A percentile compares a stretch with the other conserved stretches of the same genome.
These are phyloP conservation scores for Philopedon plagiatum DNA, from an alignment of 2,888 invertebrate species.

Conservation along the genomic window DNA sequence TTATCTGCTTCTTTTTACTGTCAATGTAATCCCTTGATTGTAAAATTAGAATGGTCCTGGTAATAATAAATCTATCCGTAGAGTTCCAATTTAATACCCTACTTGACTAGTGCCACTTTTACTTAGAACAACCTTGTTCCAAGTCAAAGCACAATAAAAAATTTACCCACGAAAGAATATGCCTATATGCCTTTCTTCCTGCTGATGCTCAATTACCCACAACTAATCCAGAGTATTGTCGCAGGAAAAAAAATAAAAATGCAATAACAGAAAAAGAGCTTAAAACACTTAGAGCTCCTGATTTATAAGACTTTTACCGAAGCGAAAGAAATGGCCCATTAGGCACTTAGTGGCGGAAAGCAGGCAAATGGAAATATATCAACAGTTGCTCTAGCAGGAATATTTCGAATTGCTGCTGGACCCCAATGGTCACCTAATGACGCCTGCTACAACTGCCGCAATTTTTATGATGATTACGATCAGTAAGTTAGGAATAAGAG, in stretches of 20 bases:
- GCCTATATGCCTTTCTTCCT: too few species aligned
- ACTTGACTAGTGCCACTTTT: too few species aligned
- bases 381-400: conserved; percentile 53
- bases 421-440: conserved; percentile 65
- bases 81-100: too few species aligned
- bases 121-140: too few species aligned
- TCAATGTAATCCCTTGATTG: too few species aligned
- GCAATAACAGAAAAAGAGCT: conserved; percentile 38
- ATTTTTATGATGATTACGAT: conserved; percentile 39
- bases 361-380: conserved; percentile 62
- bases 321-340: conserved; percentile 68
- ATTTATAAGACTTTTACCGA: conserved; percentile 60
- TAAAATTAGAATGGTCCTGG: too few species aligned
- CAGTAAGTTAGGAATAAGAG: conserved; percentile 17
- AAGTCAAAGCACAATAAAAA: too few species aligned
- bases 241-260: conserved; percentile 19
- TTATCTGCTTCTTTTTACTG: too few species aligned
- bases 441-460: conserved; percentile 53
- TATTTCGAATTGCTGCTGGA: conserved; percentile 58
- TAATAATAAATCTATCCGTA: too few species aligned
- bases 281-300: conserved; percentile 45
- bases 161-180: too few species aligned
- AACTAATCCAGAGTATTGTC: conserved; percentile 5
- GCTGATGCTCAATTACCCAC: conserved; percentile 13
- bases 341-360: conserved; percentile 64